Evolutionary conservation across 2,888 invertebrate genomes (phyloP), one percentile per base, ranked within the genome.

Genomic region (Halocaridina rubra): DNA sequence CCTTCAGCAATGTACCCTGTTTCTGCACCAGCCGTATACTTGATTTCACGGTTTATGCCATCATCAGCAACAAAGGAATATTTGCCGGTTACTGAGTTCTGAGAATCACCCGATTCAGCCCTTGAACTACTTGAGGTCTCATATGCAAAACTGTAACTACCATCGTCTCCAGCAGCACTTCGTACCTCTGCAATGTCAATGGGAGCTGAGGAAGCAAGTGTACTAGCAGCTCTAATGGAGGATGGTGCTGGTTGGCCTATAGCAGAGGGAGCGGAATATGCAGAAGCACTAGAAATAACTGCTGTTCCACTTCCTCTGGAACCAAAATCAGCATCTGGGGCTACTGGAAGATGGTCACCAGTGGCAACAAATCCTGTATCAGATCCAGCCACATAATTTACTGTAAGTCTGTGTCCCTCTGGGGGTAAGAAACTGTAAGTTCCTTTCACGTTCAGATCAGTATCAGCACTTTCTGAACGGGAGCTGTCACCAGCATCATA

Each of bases 281-380:
- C 29, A 27, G 3, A 13, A 7, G 13, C 79, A 69, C 4, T 0
- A 67, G 22, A 27, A 22, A 7, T 16, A 24, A 39, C n/a, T 16
- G 19, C 53, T 53, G 19, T 19, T 74, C 86, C 4, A 3, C 53
- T 53, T 10, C 59, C n/a, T 29, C 22, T 64, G 2, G 33, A 27
- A 1, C 33, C 33, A 22, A 33, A 1, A 13, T 61, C 57, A 69
- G 57, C 81, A 13, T 57, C 59, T 22, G 82, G 82, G 22, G 82
- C 82, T n/a, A 82, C 82, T 30, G 88, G 84, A 29, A 86, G 81
- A n/a, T 84, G 84, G 24, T 24, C 19, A 16, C 95, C 95, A 90
- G 64, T 67, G 61, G 86, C 79, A 22, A 85, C 30, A 67, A 88
- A 88, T 33, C 87, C 87, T 32, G 64, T 78, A 5, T 57, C 77